Evolutionary conservation across 2,888 invertebrate genomes (phyloP).

Genomic region (Cosmopolites sordidus): DNA sequence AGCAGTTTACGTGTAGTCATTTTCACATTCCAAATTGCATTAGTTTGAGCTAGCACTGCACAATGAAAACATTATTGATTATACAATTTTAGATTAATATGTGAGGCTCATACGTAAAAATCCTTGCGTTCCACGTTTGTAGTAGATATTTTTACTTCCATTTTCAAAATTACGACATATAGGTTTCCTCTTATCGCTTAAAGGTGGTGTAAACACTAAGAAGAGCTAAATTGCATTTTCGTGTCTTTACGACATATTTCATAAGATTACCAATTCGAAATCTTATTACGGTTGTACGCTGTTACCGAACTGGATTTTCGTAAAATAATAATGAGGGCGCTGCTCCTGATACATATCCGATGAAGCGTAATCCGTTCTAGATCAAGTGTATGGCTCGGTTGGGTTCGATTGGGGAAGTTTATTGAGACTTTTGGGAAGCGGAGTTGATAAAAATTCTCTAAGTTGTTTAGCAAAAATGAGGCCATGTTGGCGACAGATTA

Average conservation of each 20-base stretch:
- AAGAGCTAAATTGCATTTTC: slow-evolving; percentile 15
- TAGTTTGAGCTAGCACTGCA: too few relatives aligned
- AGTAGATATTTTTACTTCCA: too few relatives aligned
- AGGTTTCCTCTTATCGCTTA: too few relatives aligned
- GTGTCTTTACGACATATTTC: slow-evolving; percentile 19
- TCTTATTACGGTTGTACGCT: slow-evolving; percentile 18
- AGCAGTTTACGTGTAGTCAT: too few relatives aligned
- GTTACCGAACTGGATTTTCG: slow-evolving; percentile 16
- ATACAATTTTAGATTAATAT: too few relatives aligned
- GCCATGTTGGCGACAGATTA: too few relatives aligned
- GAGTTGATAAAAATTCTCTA: background rate
- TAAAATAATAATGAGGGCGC: slow-evolving; percentile 23
- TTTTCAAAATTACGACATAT: too few relatives aligned
- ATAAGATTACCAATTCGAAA: slow-evolving; percentile 22
- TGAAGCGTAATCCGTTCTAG: slow-evolving; percentile 8
- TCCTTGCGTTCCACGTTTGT: too few relatives aligned
- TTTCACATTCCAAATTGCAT: too few relatives aligned
- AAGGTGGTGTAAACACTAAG: too few relatives aligned
- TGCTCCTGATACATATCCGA: slow-evolving; percentile 12
- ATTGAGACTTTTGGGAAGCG: background rate
- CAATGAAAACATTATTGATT: too few relatives aligned
- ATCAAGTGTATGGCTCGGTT: slow-evolving; percentile 8
- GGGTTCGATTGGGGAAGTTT: slow-evolving; percentile 5
- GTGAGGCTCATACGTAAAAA: too few relatives aligned
- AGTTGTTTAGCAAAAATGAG: background rate